Evolutionary conservation across 2,797 vertebrate species (phyloP).

Genomic region (Lutjanus campechanus): DNA sequence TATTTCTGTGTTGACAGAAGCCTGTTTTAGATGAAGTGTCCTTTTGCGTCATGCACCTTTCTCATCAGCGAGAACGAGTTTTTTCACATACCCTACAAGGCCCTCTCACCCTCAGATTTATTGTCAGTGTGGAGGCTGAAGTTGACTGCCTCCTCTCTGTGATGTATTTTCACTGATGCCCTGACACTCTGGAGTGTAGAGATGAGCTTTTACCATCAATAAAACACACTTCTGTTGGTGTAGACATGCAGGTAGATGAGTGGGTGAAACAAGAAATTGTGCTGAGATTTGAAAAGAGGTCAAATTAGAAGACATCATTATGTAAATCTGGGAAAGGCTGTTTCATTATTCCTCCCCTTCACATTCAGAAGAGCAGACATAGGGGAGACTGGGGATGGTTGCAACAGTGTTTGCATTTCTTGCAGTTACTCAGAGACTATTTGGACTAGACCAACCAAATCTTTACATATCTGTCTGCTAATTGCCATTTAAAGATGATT

Average conservation of each 20-base stretch:
- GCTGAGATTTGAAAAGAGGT: conserved; percentile 37
- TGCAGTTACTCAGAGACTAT: no score
- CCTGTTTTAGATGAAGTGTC: conserved; percentile 84
- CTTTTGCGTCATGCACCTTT: conserved; percentile 84
- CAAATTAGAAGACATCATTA: conserved; percentile 16
- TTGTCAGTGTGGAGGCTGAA: conserved; percentile 79
- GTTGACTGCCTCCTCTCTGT: conserved; percentile 78
- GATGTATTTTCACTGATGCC: conserved; percentile 85
- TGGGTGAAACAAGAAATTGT: conserved; percentile 45
- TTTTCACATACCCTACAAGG: conserved; percentile 78
- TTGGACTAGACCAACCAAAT: no score
- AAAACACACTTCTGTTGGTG: conserved; percentile 78
- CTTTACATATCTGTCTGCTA: no score
- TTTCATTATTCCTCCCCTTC: conserved; percentile 6
- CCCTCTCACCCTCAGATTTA: conserved; percentile 83
- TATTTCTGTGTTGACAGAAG: conserved; percentile 74
- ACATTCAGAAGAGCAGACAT: not conserved
- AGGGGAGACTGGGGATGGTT: no score
- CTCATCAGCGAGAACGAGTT: conserved; percentile 78
- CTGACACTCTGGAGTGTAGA: conserved; percentile 74
- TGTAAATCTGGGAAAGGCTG: conserved; percentile 27
- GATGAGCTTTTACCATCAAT: conserved; percentile 83
- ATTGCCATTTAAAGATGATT: no score
- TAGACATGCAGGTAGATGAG: conserved; percentile 53
- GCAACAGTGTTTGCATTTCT: no score